A percentile compares a stretch with the other conserved stretches of the same genome.
phyloP scores from a whole-genome alignment of 2,797 vertebrate species.

The Selene dorsalis region DNA sequence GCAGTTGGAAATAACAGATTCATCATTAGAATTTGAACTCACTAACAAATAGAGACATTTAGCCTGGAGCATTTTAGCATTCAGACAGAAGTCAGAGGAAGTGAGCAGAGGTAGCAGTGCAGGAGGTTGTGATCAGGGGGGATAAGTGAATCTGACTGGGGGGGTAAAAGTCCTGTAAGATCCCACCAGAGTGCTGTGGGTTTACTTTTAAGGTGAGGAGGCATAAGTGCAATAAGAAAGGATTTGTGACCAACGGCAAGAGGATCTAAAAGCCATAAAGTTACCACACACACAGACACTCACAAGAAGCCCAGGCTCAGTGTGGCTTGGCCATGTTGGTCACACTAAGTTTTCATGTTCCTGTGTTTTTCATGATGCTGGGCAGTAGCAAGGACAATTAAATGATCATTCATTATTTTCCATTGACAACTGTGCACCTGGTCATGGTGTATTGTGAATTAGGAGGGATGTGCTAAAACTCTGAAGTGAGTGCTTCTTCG shows the following conservation, averaged over 20 bases:
- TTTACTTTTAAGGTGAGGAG: slow-evolving; percentile 43
- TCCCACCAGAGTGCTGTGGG: neutral
- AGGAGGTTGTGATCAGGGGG: neutral
- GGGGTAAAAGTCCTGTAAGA: slow-evolving; percentile 12
- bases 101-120: neutral
- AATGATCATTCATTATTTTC: neutral
- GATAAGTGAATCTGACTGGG: neutral
- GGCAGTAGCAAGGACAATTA: neutral
- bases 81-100: neutral
- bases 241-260: slow-evolving; percentile 17
- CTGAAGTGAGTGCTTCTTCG: neutral
- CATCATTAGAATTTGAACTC: neutral
- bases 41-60: neutral
- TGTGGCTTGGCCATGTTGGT: neutral
- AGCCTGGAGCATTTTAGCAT: neutral
- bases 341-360: neutral
- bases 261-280: slow-evolving; percentile 19
- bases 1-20: neutral
- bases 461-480: no score
- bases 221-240: slow-evolving; percentile 40
- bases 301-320: neutral
- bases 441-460: neutral
- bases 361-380: neutral
- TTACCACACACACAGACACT: neutral
- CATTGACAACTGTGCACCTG: slow-evolving; percentile 4